Evolutionary conservation across 2,113 vertebrate species (phyloP), one percentile per base, ranked within the genome.

Genomic region (Garra rufa): DNA sequence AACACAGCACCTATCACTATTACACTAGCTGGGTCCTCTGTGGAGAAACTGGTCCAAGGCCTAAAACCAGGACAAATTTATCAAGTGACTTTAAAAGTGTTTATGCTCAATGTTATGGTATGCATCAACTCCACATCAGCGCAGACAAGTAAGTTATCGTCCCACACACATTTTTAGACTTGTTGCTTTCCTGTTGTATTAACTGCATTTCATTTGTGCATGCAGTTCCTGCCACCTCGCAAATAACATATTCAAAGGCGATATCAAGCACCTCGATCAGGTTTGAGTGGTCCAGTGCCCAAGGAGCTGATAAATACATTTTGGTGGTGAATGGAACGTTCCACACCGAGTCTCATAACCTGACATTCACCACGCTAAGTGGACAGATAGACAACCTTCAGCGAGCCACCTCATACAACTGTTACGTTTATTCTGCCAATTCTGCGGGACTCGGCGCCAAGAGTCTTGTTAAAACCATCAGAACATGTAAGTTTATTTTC

Each of bases 381-480:
- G 91, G 88, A 76, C 88, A 88, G 76, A 69, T 94, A 19, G 48
- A 82, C 1, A 83, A 77, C 26, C 90, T 96, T 55, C 78, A 74
- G 41, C 88, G 92, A 1, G 86, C 90, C 7, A 94, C 90, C 2
- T 55, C 85, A 1, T 95, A 95, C 89, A 91, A 8, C 28, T 93
- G 94, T 55, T 92, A 87, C 0, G 15, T 95, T 44, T 91, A 87
- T 59, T 78, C 94, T 28, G 86, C 87, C n/a, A 96, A 96, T 85
- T 69, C 24, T 1, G 95, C 92, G 6, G 95, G 95, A 2, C 63
- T 52, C 4, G 88, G 94, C 0, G 85, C 89, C 57, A 84, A 82
- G 21, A 93, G 95, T 81, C 82, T 0, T 8, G 83, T 65, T 1
- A 92, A 24, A 87, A 90, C 92, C 13, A 88, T 94, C 38, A 88